These are phyloP conservation scores for Babylonia areolata DNA, from an alignment of 1,140 invertebrate species.

Conservation along the genomic window DNA sequence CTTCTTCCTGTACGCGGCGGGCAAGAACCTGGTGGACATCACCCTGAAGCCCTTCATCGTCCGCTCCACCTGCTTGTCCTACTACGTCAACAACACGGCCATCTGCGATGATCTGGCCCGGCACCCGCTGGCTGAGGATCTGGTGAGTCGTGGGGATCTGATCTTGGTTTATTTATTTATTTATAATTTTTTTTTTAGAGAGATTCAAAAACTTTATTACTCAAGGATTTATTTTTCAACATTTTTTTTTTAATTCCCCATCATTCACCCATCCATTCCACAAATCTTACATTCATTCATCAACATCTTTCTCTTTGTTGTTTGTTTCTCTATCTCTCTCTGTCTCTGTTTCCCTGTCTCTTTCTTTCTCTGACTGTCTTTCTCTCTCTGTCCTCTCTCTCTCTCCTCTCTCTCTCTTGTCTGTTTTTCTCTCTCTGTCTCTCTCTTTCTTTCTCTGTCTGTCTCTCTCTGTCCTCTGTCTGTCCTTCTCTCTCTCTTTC, in stretches of 20 bases:
- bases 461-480: background rate
- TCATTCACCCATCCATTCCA: no score
- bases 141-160: slow-evolving; percentile 27
- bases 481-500: background rate
- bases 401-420: background rate
- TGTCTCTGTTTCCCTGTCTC: background rate
- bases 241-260: no score
- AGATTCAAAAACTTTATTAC: no score
- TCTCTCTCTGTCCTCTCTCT: background rate
- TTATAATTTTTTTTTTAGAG: no score
- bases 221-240: no score
- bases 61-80: slow-evolving; percentile 24
- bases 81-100: background rate
- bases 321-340: no score
- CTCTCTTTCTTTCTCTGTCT: background rate
- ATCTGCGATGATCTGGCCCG: slow-evolving; percentile 10
- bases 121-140: slow-evolving; percentile 15
- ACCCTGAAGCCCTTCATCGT: slow-evolving; percentile 38
- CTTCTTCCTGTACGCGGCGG: slow-evolving; percentile 35
- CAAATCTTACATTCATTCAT: no score
- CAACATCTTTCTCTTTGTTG: no score
- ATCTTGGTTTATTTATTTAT: no score
- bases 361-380: background rate
- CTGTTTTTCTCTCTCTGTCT: background rate
- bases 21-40: slow-evolving; percentile 39